Percentiles rank a stretch among this genome's conserved stretches.
phyloP scores from a whole-genome alignment of 2,888 invertebrate genomes.

The Alitta virens region DNA sequence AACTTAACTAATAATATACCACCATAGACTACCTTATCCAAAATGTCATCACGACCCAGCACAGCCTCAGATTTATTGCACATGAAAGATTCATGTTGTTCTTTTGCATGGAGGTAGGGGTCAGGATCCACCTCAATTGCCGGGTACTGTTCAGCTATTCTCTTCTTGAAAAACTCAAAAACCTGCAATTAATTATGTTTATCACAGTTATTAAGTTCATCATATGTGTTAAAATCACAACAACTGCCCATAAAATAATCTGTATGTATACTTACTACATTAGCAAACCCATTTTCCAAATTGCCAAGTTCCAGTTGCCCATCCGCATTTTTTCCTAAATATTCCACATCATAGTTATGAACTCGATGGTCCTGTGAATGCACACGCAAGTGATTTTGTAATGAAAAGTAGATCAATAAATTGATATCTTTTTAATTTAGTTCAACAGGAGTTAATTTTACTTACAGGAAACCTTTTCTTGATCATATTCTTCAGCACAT shows the following conservation, averaged over 20 bases:
- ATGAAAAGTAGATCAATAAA: too few species aligned
- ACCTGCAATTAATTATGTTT: too few species aligned
- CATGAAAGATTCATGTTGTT: constrained; percentile 49
- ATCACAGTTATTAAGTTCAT: too few species aligned
- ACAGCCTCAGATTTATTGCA: constrained; percentile 43
- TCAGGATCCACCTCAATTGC: constrained; percentile 36
- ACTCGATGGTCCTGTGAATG: constrained; percentile 1
- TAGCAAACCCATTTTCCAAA: not conserved
- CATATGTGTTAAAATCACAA: too few species aligned
- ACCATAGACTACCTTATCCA: constrained; percentile 36
- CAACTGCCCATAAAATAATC: too few species aligned
- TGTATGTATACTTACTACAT: not conserved
- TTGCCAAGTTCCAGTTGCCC: constrained; percentile 4
- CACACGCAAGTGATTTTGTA: not conserved
- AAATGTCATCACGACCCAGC: constrained; percentile 42
- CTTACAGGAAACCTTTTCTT: constrained; percentile 11
- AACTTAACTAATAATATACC: too few species aligned
- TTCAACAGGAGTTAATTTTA: not conserved
- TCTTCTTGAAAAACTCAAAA: constrained; percentile 47
- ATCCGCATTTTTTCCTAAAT: not conserved
- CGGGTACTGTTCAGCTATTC: constrained; percentile 47
- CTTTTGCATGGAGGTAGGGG: constrained; percentile 36
- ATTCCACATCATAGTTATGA: constrained; percentile 3
- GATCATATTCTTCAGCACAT: constrained; percentile 10
- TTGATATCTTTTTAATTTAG: too few species aligned